These are phyloP conservation scores for Pecten maximus DNA, from an alignment of 2,888 invertebrate genomes.

Conservation along the genomic window DNA sequence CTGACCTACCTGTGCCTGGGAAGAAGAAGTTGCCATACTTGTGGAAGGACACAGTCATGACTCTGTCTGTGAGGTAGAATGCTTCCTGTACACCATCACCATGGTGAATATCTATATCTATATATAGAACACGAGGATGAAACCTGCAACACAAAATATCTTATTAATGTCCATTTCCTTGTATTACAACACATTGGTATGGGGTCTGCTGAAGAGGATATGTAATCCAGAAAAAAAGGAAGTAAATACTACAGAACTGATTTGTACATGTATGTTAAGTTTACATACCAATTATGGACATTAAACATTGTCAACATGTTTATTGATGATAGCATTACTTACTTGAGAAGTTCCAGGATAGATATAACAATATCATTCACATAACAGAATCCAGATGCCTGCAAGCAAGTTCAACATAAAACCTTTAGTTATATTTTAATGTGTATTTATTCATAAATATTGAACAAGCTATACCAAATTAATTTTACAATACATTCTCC, in stretches of 20 bases:
- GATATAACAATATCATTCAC: slow-evolving; percentile 99
- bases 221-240: no score
- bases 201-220: no score
- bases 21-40: slow-evolving; percentile 99
- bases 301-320: no score
- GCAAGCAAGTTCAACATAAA: slow-evolving; percentile 57
- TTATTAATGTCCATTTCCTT: no score
- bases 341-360: slow-evolving; percentile 93
- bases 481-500: no score
- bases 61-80: slow-evolving; percentile 97
- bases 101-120: slow-evolving; percentile 99
- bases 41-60: slow-evolving; percentile 99
- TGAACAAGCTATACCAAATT: no score
- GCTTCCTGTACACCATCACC: slow-evolving; percentile 93
- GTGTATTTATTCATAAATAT: no score
- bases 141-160: slow-evolving; percentile 84
- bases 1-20: slow-evolving; percentile 91
- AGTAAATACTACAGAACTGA: no score
- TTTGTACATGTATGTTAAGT: no score
- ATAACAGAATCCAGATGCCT: slow-evolving; percentile 99
- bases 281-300: no score
- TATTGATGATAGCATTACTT: slow-evolving; percentile 67
- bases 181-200: background rate
- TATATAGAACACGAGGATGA: slow-evolving; percentile 96
- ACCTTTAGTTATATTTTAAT: no score